A percentile compares a stretch with the other conserved stretches of the same genome.
Conservation (phyloP, 1,140 invertebrate genomes). For the Drosophila takahashii region DNA sequence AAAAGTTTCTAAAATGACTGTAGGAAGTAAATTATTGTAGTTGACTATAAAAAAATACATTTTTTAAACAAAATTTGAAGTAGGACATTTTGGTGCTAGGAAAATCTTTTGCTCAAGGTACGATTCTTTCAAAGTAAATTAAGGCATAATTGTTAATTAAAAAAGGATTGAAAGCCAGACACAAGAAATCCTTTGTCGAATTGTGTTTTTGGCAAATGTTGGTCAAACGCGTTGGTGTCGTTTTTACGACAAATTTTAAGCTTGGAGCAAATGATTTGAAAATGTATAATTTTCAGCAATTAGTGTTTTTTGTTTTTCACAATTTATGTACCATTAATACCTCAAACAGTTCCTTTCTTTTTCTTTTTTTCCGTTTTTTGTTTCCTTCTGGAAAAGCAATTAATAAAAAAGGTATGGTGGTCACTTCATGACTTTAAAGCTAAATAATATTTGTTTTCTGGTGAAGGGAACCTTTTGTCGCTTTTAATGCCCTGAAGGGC, state of each 20-base stretch:
- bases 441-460: background rate
- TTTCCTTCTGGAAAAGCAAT: background rate
- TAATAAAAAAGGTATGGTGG: background rate
- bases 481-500: background rate
- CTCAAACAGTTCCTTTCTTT: background rate
- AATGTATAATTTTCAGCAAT: background rate
- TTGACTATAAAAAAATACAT: too few relatives aligned
- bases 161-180: too few relatives aligned
- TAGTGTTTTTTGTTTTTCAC: background rate
- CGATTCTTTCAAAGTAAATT: too few relatives aligned
- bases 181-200: too few relatives aligned
- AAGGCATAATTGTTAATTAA: too few relatives aligned
- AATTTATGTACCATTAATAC: background rate
- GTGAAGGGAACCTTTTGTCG: background rate
- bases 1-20: too few relatives aligned
- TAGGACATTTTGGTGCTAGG: too few relatives aligned
- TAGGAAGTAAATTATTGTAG: too few relatives aligned
- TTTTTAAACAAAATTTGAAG: background rate
- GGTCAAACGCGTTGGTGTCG: background rate
- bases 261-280: background rate
- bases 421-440: background rate
- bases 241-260: background rate
- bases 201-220: background rate
- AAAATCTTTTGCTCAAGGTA: too few relatives aligned
- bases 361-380: too few relatives aligned